Conservation (phyloP, 92 coral and sea anemone genomes). For the Porites rus region DNA sequence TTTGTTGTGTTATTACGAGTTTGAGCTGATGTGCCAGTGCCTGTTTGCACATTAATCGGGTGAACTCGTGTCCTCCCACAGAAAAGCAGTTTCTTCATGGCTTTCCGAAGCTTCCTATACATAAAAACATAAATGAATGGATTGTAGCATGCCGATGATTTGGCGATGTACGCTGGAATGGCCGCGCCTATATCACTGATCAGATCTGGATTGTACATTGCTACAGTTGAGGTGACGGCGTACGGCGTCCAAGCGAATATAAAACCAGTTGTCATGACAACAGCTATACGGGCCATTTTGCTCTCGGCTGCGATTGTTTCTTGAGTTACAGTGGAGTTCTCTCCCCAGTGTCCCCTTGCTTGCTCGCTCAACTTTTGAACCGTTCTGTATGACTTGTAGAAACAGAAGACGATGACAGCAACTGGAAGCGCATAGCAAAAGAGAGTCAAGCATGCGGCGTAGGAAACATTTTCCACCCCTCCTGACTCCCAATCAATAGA, state of each 20-base stretch:
- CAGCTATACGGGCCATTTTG: slow-evolving; percentile 21
- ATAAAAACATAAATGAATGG: slow-evolving; percentile 37
- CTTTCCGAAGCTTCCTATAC: slow-evolving; percentile 33
- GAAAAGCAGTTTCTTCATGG: background rate
- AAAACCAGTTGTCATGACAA: slow-evolving; percentile 27
- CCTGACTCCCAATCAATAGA: slow-evolving; percentile 32
- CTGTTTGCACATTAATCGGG: background rate
- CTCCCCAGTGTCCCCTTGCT: slow-evolving; percentile 38
- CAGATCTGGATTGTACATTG: slow-evolving; percentile 1
- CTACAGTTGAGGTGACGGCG: slow-evolving; percentile 15
- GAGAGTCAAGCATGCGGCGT: slow-evolving; percentile 4
- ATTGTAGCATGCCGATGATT: slow-evolving; percentile 51
- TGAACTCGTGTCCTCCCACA: slow-evolving; percentile 3
- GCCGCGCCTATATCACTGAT: slow-evolving; percentile 36
- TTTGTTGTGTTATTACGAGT: background rate
- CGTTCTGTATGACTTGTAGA: background rate
- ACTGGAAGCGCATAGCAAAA: slow-evolving; percentile 32
- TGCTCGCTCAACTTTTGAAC: background rate
- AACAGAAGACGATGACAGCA: background rate
- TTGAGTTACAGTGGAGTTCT: background rate
- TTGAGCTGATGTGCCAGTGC: background rate
- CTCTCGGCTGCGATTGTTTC: slow-evolving; percentile 26
- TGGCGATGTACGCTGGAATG: slow-evolving; percentile 52
- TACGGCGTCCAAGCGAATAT: slow-evolving; percentile 53
- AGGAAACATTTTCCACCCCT: background rate